phyloP scores from a whole-genome alignment of 2,888 invertebrate genomes.

The Drosophila ochracea region DNA sequence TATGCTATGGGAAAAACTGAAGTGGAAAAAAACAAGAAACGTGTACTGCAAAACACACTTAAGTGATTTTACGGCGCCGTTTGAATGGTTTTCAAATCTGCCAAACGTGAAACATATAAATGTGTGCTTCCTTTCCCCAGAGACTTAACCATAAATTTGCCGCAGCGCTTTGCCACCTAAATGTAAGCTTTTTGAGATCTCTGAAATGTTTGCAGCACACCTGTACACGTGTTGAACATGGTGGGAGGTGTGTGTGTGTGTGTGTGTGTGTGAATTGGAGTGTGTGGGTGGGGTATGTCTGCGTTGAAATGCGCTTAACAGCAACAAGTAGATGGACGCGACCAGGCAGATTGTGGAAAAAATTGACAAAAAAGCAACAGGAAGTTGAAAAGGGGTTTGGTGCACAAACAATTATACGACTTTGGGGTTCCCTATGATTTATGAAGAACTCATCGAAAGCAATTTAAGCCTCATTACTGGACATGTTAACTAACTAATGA shows the following conservation, averaged over 20 bases:
- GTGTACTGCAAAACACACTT: conserved; percentile 63
- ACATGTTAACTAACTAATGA: neutral
- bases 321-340: conserved; percentile 62
- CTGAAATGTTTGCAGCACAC: conserved; percentile 14
- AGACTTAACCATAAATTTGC: conserved; percentile 52
- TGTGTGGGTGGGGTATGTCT: neutral
- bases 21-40: conserved; percentile 7
- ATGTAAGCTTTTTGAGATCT: conserved; percentile 24
- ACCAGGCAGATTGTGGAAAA: neutral
- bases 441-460: neutral
- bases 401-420: neutral
- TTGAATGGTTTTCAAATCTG: conserved; percentile 72
- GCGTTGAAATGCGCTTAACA: conserved; percentile 50
- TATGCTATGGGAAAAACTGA: conserved; percentile 43
- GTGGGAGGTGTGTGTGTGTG: neutral
- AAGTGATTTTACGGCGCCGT: conserved; percentile 73
- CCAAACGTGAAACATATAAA: conserved; percentile 51
- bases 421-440: conserved; percentile 2
- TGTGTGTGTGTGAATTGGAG: neutral
- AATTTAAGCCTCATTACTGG: neutral
- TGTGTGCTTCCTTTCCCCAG: neutral
- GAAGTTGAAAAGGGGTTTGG: neutral
- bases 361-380: conserved; percentile 3
- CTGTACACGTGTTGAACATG: neutral
- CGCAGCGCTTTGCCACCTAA: conserved; percentile 21